phyloP scores from a whole-genome alignment of 2,888 invertebrate species.

The Plagiodera versicolora region DNA sequence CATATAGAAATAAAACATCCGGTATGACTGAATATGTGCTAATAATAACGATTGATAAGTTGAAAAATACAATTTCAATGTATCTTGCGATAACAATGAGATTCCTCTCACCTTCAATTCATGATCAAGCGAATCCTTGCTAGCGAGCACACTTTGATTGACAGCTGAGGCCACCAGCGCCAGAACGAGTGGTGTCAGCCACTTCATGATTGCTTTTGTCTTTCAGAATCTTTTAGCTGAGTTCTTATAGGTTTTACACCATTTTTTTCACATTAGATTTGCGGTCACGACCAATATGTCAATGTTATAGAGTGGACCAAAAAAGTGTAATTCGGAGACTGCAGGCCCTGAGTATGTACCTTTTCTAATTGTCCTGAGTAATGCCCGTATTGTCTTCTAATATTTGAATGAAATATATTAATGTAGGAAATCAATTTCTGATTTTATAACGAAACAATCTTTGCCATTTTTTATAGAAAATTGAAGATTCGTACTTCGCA shows the following conservation, averaged over 20 bases:
- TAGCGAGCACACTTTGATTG: conserved; percentile 4
- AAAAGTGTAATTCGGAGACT: not conserved
- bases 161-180: not conserved
- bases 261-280: conserved; percentile 4
- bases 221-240: not conserved
- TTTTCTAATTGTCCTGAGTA: too few species aligned
- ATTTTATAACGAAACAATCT: too few species aligned
- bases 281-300: conserved; percentile 3
- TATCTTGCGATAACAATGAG: not conserved
- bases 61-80: too few species aligned
- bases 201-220: conserved; percentile 12
- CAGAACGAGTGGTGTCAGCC: conserved; percentile 7
- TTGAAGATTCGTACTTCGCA: too few species aligned
- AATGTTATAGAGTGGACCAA: conserved; percentile 4
- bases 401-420: not conserved
- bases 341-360: too few species aligned
- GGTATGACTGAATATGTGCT: not conserved
- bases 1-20: not conserved
- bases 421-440: too few species aligned
- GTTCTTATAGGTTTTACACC: conserved; percentile 6
- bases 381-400: not conserved
- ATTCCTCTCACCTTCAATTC: conserved; percentile 5
- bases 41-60: not conserved
- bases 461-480: too few species aligned
- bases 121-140: not conserved